Evolutionary conservation across 2,113 vertebrate species (phyloP), one percentile per base, ranked within the genome.

Genomic region (Labrus mixtus): DNA sequence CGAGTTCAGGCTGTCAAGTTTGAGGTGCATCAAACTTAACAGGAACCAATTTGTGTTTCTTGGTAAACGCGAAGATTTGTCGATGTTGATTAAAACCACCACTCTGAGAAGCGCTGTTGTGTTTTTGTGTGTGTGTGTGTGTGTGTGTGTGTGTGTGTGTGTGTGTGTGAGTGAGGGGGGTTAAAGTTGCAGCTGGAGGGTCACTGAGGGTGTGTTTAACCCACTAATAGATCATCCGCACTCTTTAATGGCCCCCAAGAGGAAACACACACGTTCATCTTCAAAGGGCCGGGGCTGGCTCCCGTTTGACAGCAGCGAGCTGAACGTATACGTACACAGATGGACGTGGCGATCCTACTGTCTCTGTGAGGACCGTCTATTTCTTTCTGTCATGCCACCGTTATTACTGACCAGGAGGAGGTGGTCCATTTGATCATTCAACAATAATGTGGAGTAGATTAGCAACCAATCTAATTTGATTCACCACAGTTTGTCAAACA

Each of bases 181-280:
- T 63, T 72, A 67, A 73, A 45, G 51, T 67, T 63, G 75, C 15
- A 9, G 60, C 67, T 73, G 65, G 70, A 81, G 69, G 76, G 68
- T 68, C 57, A 51, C 36, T 36, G 37, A 36, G 70, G 76, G 70
- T 69, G 78, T 55, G 63, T 79, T 90, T 82, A 86, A 87, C 81
- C 67, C 25, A 39, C 68, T 87, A 84, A 85, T 68, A 77, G 65
- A 77, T 45, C 62, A 46, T 76, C 85, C 23, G 16, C 36, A 76
- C 64, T 57, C 63, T 73, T 66, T 82, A 85, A 83, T 87, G 55
- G 46, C 50, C 72, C 84, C 50, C 72, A 19, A 79, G 84, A 76
- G 68, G 58, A 71, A 76, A 75, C 65, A 63, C 50, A 48, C 17
- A 43, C 39, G 70, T 45, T n/a, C 63, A 64, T 73, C 51, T 71